These are phyloP conservation scores for Gouania willdenowi DNA, from an alignment of 2,797 vertebrate species.

Conservation along the genomic window DNA sequence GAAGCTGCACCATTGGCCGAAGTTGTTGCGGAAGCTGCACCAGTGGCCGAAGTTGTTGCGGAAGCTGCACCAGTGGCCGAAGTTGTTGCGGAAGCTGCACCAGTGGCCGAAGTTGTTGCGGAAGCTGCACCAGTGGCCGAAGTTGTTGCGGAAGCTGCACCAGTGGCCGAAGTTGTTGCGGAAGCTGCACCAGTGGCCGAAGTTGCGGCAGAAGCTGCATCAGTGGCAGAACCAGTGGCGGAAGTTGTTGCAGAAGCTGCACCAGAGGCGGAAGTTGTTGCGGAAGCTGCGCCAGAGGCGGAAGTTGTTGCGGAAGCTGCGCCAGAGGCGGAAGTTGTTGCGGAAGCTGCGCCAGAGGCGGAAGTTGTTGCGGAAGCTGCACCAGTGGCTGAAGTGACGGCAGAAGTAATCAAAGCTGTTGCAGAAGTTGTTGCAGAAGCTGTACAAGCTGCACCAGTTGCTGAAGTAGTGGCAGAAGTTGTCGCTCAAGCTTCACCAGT, in stretches of 20 bases:
- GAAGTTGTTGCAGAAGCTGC: background rate
- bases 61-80: no score
- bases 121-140: background rate
- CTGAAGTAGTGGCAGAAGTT: background rate
- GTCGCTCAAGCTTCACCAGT: constrained; percentile 15
- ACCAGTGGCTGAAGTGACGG: background rate
- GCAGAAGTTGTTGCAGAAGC: background rate
- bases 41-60: no score
- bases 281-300: background rate
- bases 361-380: constrained; percentile 22
- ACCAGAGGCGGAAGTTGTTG: background rate
- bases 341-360: background rate
- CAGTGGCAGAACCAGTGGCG: background rate
- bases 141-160: background rate
- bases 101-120: background rate
- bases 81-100: no score
- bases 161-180: background rate
- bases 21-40: no score
- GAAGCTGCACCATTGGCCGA: no score
- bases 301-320: constrained; percentile 1
- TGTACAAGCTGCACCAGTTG: constrained; percentile 27
- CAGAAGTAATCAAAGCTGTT: background rate
- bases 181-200: background rate
- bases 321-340: background rate
- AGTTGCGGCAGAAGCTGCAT: background rate